phyloP scores from a whole-genome alignment of 2,888 invertebrate genomes.

The Pogonocherus hispidulus region DNA sequence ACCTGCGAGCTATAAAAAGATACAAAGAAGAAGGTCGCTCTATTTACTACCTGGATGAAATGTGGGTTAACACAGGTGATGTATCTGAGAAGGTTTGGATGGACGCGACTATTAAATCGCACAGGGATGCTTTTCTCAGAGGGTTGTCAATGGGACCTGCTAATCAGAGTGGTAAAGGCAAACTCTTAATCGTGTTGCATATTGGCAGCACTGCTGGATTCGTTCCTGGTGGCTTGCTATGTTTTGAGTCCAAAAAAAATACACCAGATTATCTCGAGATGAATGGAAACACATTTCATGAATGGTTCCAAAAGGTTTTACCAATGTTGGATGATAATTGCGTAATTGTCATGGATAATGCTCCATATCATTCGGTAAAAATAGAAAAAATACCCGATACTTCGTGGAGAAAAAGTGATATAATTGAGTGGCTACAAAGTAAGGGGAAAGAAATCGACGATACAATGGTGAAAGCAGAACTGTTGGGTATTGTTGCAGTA shows the following conservation, averaged over 20 bases:
- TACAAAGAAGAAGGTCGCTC: neutral
- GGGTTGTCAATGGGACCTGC: neutral
- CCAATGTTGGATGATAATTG: conserved; percentile 1
- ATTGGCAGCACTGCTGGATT: neutral
- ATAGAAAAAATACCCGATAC: neutral
- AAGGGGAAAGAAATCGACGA: neutral
- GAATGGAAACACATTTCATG: neutral
- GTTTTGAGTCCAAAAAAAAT: neutral
- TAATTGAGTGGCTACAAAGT: neutral
- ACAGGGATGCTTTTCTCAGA: neutral
- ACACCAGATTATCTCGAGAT: neutral
- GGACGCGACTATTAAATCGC: conserved; percentile 8
- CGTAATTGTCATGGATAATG: neutral
- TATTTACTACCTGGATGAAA: neutral
- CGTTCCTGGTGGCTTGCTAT: neutral
- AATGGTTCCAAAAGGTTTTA: neutral
- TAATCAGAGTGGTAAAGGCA: conserved; percentile 4
- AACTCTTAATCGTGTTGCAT: neutral
- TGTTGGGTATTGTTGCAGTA: neutral
- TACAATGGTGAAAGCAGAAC: neutral
- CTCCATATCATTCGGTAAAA: neutral
- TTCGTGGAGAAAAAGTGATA: neutral
- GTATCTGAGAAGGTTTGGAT: conserved; percentile 14
- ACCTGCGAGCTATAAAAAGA: neutral
- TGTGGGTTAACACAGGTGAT: neutral